These are phyloP conservation scores for Mastomys natalensis DNA, from an alignment of 2,113 vertebrate species.

Conservation along the genomic window DNA sequence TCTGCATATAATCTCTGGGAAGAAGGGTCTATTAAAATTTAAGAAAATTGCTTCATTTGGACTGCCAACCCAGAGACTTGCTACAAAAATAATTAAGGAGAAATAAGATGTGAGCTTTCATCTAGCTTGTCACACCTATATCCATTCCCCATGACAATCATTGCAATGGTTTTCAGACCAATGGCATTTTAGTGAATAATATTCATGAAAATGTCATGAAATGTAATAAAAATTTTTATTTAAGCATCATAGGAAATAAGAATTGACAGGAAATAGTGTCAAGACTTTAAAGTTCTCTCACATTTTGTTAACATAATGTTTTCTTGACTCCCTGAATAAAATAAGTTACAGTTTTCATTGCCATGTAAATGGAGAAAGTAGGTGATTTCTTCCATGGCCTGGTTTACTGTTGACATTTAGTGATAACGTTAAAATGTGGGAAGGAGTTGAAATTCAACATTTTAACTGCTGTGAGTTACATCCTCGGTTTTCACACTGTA, in stretches of 20 bases:
- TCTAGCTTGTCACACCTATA: background rate
- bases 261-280: slow-evolving; percentile 29
- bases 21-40: background rate
- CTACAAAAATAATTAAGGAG: slow-evolving; percentile 26
- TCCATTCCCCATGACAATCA: background rate
- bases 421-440: background rate
- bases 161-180: background rate
- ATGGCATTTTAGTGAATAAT: slow-evolving; percentile 7
- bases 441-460: background rate
- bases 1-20: background rate
- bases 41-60: background rate
- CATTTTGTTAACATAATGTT: background rate
- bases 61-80: background rate
- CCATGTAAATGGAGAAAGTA: background rate
- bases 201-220: slow-evolving; percentile 24
- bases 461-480: slow-evolving; percentile 25
- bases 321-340: background rate
- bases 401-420: background rate
- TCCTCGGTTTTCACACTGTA: background rate
- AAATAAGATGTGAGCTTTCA: background rate
- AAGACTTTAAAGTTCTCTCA: slow-evolving; percentile 19
- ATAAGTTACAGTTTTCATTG: background rate
- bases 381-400: background rate
- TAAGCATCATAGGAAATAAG: background rate
- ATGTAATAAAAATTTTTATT: slow-evolving; percentile 45